Evolutionary conservation across 2,888 invertebrate species (phyloP).

Genomic region (Sceliomorpha sp.): DNA sequence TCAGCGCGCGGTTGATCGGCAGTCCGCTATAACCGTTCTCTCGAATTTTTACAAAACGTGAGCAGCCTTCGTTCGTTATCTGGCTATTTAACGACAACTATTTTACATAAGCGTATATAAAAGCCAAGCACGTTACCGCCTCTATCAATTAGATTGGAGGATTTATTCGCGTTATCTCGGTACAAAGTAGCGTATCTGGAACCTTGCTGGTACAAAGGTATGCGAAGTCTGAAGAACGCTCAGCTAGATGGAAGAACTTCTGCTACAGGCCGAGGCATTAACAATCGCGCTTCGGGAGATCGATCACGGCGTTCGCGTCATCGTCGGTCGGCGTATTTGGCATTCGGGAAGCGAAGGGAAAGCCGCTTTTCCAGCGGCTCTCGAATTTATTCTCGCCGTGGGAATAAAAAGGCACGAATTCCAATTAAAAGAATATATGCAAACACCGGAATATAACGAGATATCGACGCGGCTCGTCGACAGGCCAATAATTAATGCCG

Average conservation of each 20-base stretch:
- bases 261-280: slow-evolving; percentile 23
- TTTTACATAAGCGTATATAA: slow-evolving; percentile 43
- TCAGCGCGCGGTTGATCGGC: slow-evolving; percentile 33
- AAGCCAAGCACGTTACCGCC: slow-evolving; percentile 42
- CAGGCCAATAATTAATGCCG: slow-evolving; percentile 22
- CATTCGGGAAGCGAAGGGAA: slow-evolving; percentile 37
- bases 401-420: too few relatives aligned
- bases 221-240: slow-evolving; percentile 7
- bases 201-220: slow-evolving; percentile 48
- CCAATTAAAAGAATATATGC: slow-evolving; percentile 1
- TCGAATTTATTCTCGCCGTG: background rate
- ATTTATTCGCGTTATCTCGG: slow-evolving; percentile 70
- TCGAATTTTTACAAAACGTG: slow-evolving; percentile 28
- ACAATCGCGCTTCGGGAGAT: slow-evolving; percentile 39
- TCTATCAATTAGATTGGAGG: slow-evolving; percentile 71
- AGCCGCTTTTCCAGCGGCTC: slow-evolving; percentile 19
- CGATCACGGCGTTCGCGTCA: slow-evolving; percentile 19
- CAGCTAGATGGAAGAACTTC: slow-evolving; percentile 44
- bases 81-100: slow-evolving; percentile 48
- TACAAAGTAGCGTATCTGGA: slow-evolving; percentile 66
- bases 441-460: background rate
- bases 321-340: slow-evolving; percentile 6
- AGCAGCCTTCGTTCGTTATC: slow-evolving; percentile 50
- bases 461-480: slow-evolving; percentile 8
- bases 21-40: slow-evolving; percentile 37